Percentiles rank a stretch among this genome's conserved stretches.
Evolutionary conservation across 2,888 invertebrate genomes (phyloP).

Genomic region (Nemapogon koenigi): DNA sequence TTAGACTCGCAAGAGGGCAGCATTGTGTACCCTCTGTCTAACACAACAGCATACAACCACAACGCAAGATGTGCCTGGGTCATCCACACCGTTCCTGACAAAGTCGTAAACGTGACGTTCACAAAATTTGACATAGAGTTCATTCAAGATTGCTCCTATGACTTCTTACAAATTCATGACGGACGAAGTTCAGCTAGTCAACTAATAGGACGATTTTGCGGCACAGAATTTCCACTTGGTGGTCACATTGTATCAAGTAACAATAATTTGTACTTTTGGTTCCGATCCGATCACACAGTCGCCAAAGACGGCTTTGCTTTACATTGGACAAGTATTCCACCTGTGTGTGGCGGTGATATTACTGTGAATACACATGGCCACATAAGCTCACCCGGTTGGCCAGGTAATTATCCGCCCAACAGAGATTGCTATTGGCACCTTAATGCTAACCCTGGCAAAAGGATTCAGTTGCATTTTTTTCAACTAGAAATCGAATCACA

Average conservation of each 20-base stretch:
- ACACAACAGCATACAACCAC: conserved; percentile 62
- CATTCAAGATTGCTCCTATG: conserved; percentile 69
- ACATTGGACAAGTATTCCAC: conserved; percentile 78
- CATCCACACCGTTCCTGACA: conserved; percentile 68
- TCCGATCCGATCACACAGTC: conserved; percentile 74
- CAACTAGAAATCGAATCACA: conserved; percentile 77
- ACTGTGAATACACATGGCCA: conserved; percentile 71
- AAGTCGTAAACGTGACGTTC: conserved; percentile 84
- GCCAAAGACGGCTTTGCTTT: conserved; percentile 76
- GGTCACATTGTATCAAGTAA: conserved; percentile 80
- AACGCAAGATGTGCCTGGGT: conserved; percentile 83
- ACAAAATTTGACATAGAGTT: conserved; percentile 76
- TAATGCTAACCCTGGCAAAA: conserved; percentile 70
- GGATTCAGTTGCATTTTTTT: conserved; percentile 83
- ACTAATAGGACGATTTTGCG: conserved; percentile 83
- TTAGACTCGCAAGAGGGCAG: conserved; percentile 60
- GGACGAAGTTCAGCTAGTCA: conserved; percentile 76
- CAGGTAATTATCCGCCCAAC: conserved; percentile 84
- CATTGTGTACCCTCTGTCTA: conserved; percentile 67
- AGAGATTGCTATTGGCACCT: conserved; percentile 86
- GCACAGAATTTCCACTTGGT: conserved; percentile 69
- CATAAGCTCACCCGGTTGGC: conserved; percentile 87
- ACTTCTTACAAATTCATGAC: conserved; percentile 85
- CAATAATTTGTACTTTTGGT: conserved; percentile 80
- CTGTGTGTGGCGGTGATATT: conserved; percentile 76